These are phyloP conservation scores for Myotis lucifugus DNA, from an alignment of 2,113 vertebrate species.

Conservation along the genomic window DNA sequence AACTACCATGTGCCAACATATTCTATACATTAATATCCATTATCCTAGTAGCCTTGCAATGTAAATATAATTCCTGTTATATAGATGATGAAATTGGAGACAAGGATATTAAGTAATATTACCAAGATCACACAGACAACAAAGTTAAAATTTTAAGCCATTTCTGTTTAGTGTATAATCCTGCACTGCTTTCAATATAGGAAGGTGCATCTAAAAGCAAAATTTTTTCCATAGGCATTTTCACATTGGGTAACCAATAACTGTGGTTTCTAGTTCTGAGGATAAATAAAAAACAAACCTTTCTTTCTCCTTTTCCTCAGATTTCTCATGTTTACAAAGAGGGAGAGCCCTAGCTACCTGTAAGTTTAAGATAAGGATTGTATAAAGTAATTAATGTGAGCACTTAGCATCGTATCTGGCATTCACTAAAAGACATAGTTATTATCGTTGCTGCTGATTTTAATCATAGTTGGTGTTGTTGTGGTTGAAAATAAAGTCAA, in stretches of 20 bases:
- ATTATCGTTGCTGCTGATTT: background rate
- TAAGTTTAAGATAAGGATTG: background rate
- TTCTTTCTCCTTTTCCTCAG: background rate
- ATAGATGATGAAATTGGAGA: background rate
- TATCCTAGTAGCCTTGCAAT: background rate
- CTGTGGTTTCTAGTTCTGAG: background rate
- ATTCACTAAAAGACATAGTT: background rate
- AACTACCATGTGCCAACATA: constrained; percentile 15
- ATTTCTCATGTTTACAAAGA: background rate
- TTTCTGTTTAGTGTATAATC: constrained; percentile 65
- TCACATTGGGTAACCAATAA: background rate
- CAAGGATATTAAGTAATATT: background rate
- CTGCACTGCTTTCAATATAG: background rate
- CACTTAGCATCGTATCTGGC: background rate
- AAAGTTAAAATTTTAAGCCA: constrained; percentile 53
- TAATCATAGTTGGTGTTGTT: background rate
- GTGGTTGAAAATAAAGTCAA: background rate
- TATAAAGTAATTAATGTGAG: background rate
- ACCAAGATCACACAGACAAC: background rate
- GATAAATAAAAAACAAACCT: background rate
- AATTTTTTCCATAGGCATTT: background rate
- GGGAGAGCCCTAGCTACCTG: background rate
- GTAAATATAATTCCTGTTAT: constrained; percentile 32
- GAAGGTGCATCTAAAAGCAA: background rate
- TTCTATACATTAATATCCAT: constrained; percentile 27